These are phyloP conservation scores for Cyrtodaria siliqua DNA, from an alignment of 2,888 invertebrate species.

Conservation along the genomic window DNA sequence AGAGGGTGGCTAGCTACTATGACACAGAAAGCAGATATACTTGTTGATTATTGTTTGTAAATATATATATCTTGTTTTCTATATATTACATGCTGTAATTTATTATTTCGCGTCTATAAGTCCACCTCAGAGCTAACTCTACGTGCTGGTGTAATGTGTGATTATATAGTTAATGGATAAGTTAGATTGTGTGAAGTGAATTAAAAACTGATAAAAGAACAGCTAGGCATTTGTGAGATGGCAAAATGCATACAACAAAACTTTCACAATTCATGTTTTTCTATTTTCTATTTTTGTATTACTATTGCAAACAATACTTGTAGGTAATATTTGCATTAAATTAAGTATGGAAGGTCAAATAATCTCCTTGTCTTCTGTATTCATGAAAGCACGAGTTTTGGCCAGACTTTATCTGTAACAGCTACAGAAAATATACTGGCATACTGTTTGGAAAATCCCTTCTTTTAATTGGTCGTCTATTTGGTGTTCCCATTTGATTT, in stretches of 20 bases:
- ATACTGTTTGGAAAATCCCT: slow-evolving; percentile 44
- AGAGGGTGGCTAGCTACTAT: background rate
- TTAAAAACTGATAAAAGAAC: no score
- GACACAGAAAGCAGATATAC: slow-evolving; percentile 6
- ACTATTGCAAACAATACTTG: background rate
- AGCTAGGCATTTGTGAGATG: no score
- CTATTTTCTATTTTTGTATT: background rate
- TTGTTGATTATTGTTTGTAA: slow-evolving; percentile 61
- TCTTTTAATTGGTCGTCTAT: slow-evolving; percentile 36
- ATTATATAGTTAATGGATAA: no score
- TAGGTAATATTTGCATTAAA: background rate
- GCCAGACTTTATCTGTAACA: no score
- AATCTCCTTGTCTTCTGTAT: no score
- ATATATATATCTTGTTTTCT: slow-evolving; percentile 61
- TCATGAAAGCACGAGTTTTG: no score
- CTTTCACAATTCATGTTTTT: no score
- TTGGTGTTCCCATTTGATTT: slow-evolving; percentile 4
- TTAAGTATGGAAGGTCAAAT: background rate
- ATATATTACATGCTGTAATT: slow-evolving; percentile 66
- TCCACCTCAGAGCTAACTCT: slow-evolving; percentile 48
- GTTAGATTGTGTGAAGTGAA: no score
- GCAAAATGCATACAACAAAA: no score
- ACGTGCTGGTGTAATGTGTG: slow-evolving; percentile 32
- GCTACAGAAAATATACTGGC: slow-evolving; percentile 9
- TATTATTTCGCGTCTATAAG: slow-evolving; percentile 64